phyloP scores from a whole-genome alignment of 2,113 vertebrate species.

The Microcebus jonahi region DNA sequence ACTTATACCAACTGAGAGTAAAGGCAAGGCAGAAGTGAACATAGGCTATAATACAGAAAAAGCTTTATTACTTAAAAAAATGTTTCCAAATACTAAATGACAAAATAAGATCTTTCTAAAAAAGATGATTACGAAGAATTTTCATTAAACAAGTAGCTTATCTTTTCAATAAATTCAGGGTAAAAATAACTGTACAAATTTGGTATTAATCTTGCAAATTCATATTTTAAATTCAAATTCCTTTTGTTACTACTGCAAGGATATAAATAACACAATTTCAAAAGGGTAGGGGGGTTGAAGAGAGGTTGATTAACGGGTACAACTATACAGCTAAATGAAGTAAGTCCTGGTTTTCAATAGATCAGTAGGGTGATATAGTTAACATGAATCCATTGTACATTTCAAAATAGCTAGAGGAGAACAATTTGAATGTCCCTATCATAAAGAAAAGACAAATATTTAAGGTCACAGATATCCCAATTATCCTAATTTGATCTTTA shows the following conservation, averaged over 20 bases:
- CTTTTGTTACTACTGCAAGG: not conserved
- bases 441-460: too few relatives aligned
- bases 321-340: too few relatives aligned
- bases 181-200: not conserved
- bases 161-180: not conserved
- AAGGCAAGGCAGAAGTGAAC: not conserved
- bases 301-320: too few relatives aligned
- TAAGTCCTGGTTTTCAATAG: too few relatives aligned
- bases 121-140: not conserved
- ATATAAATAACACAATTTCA: not conserved
- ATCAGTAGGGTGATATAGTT: too few relatives aligned
- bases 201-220: not conserved
- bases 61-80: not conserved
- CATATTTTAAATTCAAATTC: constrained; percentile 33
- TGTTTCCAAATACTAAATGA: constrained; percentile 15
- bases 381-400: too few relatives aligned
- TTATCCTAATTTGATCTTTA: too few relatives aligned
- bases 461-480: too few relatives aligned
- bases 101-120: not conserved
- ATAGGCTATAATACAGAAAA: not conserved
- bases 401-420: too few relatives aligned
- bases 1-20: not conserved
- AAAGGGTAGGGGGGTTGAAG: too few relatives aligned
- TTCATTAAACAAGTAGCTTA: not conserved
- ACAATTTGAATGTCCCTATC: too few relatives aligned